These are phyloP conservation scores for Diarsia dahlii DNA, from an alignment of 2,888 invertebrate species.

Conservation along the genomic window DNA sequence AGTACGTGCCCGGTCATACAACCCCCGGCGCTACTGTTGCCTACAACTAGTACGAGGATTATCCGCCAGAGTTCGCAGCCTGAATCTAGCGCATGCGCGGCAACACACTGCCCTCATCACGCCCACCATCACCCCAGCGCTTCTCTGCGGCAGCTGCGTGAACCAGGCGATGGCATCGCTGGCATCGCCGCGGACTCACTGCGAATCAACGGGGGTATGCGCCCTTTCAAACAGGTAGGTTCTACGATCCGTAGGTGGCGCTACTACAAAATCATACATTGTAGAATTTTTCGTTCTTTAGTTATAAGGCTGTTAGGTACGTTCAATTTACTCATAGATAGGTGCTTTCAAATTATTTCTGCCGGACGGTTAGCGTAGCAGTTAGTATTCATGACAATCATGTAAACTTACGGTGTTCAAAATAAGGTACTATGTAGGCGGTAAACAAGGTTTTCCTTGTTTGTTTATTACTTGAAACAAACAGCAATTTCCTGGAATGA, in stretches of 20 bases:
- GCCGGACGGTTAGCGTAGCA: conserved; percentile 1
- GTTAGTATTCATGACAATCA: conserved; percentile 3
- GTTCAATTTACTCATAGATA: conserved; percentile 34
- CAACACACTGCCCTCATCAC: conserved; percentile 91
- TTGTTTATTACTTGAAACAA: conserved; percentile 14
- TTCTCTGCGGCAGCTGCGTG: conserved; percentile 96
- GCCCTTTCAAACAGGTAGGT: conserved; percentile 98
- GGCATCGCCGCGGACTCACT: conserved; percentile 99
- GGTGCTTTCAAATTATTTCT: conserved; percentile 15
- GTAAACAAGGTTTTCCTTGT: conserved; percentile 27
- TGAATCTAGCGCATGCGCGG: conserved; percentile 93
- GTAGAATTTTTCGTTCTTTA: conserved; percentile 56
- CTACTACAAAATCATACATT: conserved; percentile 64
- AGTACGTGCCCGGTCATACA: conserved; percentile 92
- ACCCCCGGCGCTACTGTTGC: conserved; percentile 94
- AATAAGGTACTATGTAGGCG: conserved; percentile 2
- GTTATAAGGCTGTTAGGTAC: conserved; percentile 45
- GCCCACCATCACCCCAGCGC: conserved; percentile 94
- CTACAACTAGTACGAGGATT: conserved; percentile 94
- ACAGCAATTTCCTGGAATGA: conserved; percentile 23
- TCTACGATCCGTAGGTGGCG: conserved; percentile 81
- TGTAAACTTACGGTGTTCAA: conserved; percentile 3
- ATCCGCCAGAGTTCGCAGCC: conserved; percentile 97
- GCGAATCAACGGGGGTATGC: conserved; percentile 98
- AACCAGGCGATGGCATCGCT: conserved; percentile 96